Evolutionary conservation across 2,888 invertebrate genomes (phyloP).

Genomic region (Bugula neritina): DNA sequence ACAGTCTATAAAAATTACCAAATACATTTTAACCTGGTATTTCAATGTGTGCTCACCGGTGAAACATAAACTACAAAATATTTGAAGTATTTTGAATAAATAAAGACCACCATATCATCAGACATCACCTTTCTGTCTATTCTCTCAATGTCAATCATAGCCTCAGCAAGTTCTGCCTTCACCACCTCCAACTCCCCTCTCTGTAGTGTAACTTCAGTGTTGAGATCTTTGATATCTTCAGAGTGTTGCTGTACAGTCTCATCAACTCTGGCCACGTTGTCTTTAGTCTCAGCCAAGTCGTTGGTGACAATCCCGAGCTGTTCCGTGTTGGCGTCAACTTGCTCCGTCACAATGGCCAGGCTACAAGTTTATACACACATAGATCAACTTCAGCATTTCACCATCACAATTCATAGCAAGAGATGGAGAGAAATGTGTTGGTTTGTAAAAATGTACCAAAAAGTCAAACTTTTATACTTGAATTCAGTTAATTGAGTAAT

Average conservation of each 20-base stretch:
- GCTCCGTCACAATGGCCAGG: neutral
- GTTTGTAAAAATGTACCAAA: no score
- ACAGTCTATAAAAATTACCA: constrained; percentile 22
- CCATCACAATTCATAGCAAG: no score
- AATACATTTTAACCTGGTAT: no score
- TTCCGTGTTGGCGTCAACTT: neutral
- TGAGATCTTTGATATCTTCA: neutral
- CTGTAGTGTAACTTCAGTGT: neutral
- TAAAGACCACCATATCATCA: no score
- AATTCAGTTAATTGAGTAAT: no score
- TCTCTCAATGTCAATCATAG: constrained; percentile 14
- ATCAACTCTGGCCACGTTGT: neutral
- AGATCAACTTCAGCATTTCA: no score
- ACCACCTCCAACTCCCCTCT: neutral
- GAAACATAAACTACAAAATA: no score
- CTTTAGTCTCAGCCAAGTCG: neutral
- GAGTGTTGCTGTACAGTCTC: neutral
- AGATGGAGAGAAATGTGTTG: no score
- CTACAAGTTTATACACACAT: no score
- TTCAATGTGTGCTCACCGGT: no score
- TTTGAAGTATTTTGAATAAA: no score
- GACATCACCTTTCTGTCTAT: constrained; percentile 23
- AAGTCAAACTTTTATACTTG: no score
- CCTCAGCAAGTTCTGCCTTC: constrained; percentile 17
- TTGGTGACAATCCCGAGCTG: neutral